Evolutionary conservation across 2,113 vertebrate genomes (phyloP), one percentile per base, ranked within the genome.

Genomic region (Mus pahari): DNA sequence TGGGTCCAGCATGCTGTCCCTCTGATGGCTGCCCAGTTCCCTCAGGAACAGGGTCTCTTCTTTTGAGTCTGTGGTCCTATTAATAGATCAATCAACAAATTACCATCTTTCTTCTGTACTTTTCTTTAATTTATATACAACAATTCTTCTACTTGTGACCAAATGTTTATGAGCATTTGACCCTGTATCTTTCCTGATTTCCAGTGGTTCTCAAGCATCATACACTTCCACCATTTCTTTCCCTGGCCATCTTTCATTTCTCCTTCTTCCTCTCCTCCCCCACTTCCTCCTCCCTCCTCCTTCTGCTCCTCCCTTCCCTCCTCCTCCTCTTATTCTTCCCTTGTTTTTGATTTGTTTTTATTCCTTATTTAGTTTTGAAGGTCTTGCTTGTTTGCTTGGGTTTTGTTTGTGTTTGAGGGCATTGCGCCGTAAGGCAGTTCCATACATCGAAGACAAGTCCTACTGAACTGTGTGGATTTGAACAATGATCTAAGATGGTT

Each of bases 1-100:
- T 3, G 20, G 42, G 12, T 26, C 22, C 58, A 26, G 36, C 58
- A 5, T 7, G 58, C 28, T 7, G 17, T 0, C 0, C 28, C 33
- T 58, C 7, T 70, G 33, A 70, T 17, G 68, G 31, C 14, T 70
- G 13, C 22, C 10, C 42, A 64, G 10, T 12, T 73, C 7, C 1
- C 13, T 5, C 4, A 7, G 4, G 3, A 3, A 33, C 2, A 5
- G 36, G 24, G 28, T 28, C 1, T 45, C 39, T 53, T 87, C 28
- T 24, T 39, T 64, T 55, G 82, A 77, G 22, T 55, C 24, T 62
- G 2, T 10, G 10, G 33, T 86, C 42, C 42, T 39, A 33, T 42
- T 79, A 64, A 13, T 3, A 53, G 12, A 79, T 58, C 33, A 36
- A 31, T 60, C 22, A 73, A 14, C 17, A 33, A 3, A 60, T 1